These are phyloP conservation scores for Thalpophila matura DNA, from an alignment of 2,888 invertebrate genomes.

Conservation along the genomic window DNA sequence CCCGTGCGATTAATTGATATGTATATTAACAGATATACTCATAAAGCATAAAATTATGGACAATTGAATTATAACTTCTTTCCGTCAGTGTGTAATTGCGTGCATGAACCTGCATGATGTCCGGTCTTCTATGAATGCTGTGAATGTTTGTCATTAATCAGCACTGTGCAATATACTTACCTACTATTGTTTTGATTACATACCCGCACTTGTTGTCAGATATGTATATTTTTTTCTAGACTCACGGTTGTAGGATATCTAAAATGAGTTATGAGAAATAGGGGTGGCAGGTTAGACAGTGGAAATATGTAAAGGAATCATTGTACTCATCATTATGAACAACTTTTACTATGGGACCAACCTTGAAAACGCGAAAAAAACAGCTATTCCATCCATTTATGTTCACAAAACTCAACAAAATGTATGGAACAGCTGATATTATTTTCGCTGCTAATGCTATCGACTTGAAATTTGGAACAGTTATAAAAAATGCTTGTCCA, in stretches of 20 bases:
- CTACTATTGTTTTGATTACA: constrained; percentile 35
- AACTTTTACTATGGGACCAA: too few relatives aligned
- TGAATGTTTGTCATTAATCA: constrained; percentile 46
- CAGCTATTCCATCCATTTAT: too few relatives aligned
- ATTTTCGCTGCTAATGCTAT: too few relatives aligned
- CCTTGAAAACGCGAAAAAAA: too few relatives aligned
- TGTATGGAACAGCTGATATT: too few relatives aligned
- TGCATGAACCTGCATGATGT: constrained; percentile 39
- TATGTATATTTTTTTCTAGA: constrained; percentile 18
- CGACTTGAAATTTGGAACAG: too few relatives aligned
- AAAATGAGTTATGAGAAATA: constrained; percentile 31
- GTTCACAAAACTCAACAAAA: too few relatives aligned
- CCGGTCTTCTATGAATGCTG: constrained; percentile 39
- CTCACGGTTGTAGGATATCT: constrained; percentile 29
- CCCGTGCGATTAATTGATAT: constrained; percentile 41
- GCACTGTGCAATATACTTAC: constrained; percentile 27
- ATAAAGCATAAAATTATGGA: constrained; percentile 56
- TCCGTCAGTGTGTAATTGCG: constrained; percentile 59
- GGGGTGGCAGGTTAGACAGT: too few relatives aligned
- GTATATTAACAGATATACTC: constrained; percentile 17
- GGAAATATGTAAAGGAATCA: too few relatives aligned
- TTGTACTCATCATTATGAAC: too few relatives aligned
- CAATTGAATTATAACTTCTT: constrained; percentile 68
- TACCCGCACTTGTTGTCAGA: constrained; percentile 41
- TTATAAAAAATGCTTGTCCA: too few relatives aligned